These are phyloP conservation scores for Cephus cinctus DNA, from an alignment of 1,140 invertebrate genomes.

Conservation along the genomic window DNA sequence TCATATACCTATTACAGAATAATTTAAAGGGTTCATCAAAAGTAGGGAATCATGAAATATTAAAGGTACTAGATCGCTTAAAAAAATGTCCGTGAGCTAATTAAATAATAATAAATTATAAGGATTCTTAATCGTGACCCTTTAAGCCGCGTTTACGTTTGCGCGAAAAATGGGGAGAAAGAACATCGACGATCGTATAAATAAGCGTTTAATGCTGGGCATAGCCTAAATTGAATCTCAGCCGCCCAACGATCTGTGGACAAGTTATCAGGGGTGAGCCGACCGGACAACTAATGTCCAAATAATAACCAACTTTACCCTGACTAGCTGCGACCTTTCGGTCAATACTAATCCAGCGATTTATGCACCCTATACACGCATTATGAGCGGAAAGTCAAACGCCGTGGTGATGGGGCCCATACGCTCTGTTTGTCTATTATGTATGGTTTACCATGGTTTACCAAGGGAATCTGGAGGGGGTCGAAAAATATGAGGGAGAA, in stretches of 20 bases:
- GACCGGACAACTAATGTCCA: constrained; percentile 28
- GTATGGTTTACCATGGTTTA: constrained; percentile 44
- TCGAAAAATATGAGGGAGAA: constrained; percentile 4
- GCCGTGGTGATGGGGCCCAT: constrained; percentile 36
- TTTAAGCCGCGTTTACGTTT: too few relatives aligned
- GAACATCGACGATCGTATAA: constrained; percentile 15
- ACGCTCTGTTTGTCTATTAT: constrained; percentile 37
- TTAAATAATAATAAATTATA: too few relatives aligned
- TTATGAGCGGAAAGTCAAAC: constrained; percentile 23
- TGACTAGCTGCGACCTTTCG: background rate
- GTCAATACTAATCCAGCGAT: constrained; percentile 26
- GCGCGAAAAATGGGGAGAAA: too few relatives aligned
- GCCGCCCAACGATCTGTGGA: constrained; percentile 34
- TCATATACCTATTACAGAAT: too few relatives aligned
- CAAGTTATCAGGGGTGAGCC: constrained; percentile 20
- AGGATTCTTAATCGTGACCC: too few relatives aligned
- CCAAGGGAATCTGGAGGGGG: constrained; percentile 28
- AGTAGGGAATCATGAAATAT: too few relatives aligned
- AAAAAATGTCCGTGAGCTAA: too few relatives aligned
- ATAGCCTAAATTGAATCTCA: constrained; percentile 45
- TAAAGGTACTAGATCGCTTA: too few relatives aligned
- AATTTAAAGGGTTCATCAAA: too few relatives aligned
- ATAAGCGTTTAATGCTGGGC: constrained; percentile 34
- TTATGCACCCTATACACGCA: constrained; percentile 32
- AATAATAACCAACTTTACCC: background rate